Conservation (phyloP, 1,140 invertebrate species). For the Diorhabda elongata region DNA sequence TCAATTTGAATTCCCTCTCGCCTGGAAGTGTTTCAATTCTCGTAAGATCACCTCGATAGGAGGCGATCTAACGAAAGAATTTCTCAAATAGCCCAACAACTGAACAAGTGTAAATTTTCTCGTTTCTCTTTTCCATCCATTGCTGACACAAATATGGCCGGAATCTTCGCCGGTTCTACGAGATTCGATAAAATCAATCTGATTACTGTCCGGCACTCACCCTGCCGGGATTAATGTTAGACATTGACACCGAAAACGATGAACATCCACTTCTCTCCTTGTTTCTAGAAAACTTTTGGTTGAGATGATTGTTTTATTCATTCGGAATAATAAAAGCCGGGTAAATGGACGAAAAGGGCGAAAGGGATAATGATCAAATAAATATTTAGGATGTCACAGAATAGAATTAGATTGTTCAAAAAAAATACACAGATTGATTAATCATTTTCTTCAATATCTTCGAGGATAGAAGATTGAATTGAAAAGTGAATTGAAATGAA, state of each 20-base stretch:
- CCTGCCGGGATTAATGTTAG: not conserved
- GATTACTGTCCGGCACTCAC: not conserved
- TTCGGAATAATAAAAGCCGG: not conserved
- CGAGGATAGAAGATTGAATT: too few relatives aligned
- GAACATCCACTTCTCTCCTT: conserved; percentile 1
- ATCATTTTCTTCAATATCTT: too few relatives aligned
- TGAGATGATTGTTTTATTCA: conserved; percentile 1
- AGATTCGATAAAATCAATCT: conserved; percentile 2
- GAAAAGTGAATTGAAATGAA: too few relatives aligned
- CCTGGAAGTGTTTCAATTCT: not conserved
- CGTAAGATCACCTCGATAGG: not conserved
- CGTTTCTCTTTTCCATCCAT: conserved; percentile 1
- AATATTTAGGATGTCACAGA: too few relatives aligned
- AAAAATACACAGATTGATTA: too few relatives aligned
- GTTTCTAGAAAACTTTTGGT: not conserved
- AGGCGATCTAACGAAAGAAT: not conserved
- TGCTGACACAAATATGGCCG: not conserved
- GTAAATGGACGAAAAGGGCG: not conserved
- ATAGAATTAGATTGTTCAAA: too few relatives aligned
- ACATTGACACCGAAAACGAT: not conserved
- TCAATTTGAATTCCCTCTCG: conserved; percentile 2
- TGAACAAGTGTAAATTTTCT: conserved; percentile 1
- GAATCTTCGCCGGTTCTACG: not conserved
- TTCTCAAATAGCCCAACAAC: not conserved
- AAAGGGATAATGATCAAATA: too few relatives aligned